Evolutionary conservation across 2,888 invertebrate genomes (phyloP), one percentile per base, ranked within the genome.

Genomic region (Melanostoma scalare): DNA sequence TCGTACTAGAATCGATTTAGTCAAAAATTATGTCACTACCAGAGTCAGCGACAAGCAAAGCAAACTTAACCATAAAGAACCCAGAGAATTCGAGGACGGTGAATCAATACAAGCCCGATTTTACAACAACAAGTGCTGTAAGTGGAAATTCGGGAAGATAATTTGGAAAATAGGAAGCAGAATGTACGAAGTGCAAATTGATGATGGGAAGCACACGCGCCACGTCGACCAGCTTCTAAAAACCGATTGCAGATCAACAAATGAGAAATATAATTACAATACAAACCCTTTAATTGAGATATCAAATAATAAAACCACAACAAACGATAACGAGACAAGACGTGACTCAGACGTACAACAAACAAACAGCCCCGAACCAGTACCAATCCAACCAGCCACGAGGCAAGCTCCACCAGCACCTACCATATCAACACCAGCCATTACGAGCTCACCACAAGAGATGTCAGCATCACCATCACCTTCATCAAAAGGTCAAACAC

Each of bases 141-240:
- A 74, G 38, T 75, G 71, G 63, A 75, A 71, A 58, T 80, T 74
- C 42, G 74, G 69, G 30, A 65, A 52, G 31, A 40, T 74, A 35
- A 8, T 63, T 36, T 50, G 53, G 20, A 53, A 30, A 9, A 46
- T 67, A 30, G 60, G 72, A n/a, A 73, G 53, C 10, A 33, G 61
- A 42, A 60, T 79, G 55, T 77, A 77, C 33, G 60, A 77, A 44
- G 42, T 72, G n/a, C 50, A 71, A 30, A 71, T 75, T 30, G 65
- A 80, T 38, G 60, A 69, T 40, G 61, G 68, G 36, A 56, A 74
- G 61, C 50, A 69, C 20, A 55, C 35, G 38, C 74, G 69, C 33
- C 75, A 80, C 65, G 48, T 79, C 38, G 72, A 73, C 40, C 72
- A 73, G 33, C 48, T 78, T 4, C n/a, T 55, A 52, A 60, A 38